Conservation (phyloP, 2,113 vertebrate species). For the Tragelaphus strepsiceros region DNA sequence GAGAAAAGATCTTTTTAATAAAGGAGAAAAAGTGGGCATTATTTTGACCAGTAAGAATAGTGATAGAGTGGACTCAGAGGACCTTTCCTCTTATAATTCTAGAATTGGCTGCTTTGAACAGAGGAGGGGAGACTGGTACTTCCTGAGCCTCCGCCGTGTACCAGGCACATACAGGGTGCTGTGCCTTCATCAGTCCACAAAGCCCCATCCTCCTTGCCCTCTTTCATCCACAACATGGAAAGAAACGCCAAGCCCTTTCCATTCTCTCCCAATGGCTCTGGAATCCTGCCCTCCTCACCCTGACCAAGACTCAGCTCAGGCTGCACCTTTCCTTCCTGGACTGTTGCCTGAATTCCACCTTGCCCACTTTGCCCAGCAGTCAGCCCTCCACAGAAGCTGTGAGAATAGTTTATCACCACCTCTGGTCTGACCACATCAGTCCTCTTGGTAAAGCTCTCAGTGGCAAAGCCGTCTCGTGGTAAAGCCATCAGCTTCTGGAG, state of each 20-base stretch:
- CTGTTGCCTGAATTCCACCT: fast-evolving
- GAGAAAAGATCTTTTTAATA: not conserved
- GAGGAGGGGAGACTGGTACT: not conserved
- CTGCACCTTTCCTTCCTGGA: not conserved
- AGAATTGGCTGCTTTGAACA: not conserved
- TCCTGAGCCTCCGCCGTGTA: fast-evolving
- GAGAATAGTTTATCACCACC: fast-evolving
- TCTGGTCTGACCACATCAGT: not conserved
- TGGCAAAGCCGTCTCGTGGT: not conserved
- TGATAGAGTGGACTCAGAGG: not conserved
- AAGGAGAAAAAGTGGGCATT: not conserved
- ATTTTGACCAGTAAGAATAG: not conserved
- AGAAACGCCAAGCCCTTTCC: not conserved
- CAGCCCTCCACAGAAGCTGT: fast-evolving
- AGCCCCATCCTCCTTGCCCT: not conserved
- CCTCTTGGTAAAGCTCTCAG: not conserved
- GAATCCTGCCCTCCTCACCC: not conserved
- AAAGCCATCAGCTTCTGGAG: not conserved
- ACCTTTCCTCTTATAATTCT: not conserved
- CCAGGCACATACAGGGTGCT: not conserved
- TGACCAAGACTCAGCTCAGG: not conserved
- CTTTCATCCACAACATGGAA: not conserved
- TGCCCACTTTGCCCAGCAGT: not conserved
- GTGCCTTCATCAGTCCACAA: not conserved
- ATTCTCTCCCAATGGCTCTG: not conserved